Evolutionary conservation across 2,113 vertebrate species (phyloP).

Genomic region (Osmerus eperlanus): DNA sequence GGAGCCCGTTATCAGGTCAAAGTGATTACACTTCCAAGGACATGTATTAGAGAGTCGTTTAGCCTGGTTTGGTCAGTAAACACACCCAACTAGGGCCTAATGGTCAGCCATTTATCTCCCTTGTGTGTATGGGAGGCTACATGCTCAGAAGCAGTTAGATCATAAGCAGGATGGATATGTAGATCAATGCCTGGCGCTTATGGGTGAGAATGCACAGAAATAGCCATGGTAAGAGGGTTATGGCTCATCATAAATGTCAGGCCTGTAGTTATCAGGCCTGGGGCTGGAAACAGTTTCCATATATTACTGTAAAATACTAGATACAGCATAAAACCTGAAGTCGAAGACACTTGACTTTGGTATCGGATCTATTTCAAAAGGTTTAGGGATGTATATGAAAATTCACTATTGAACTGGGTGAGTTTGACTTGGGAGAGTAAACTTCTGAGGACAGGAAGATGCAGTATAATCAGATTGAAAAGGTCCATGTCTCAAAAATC

Average conservation of each 20-base stretch:
- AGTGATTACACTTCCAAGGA: slow-evolving; percentile 67
- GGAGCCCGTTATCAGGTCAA: slow-evolving; percentile 53
- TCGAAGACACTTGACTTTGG: too few relatives aligned
- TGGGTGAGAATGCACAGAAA: slow-evolving; percentile 54
- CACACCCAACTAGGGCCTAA: slow-evolving; percentile 55
- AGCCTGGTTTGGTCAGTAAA: slow-evolving; percentile 58
- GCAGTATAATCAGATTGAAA: too few relatives aligned
- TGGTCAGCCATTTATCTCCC: slow-evolving; percentile 64
- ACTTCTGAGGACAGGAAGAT: too few relatives aligned
- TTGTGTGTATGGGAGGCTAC: slow-evolving; percentile 49
- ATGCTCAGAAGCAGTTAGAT: slow-evolving; percentile 25
- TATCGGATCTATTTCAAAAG: too few relatives aligned
- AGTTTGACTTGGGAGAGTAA: too few relatives aligned
- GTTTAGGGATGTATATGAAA: too few relatives aligned
- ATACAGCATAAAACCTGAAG: too few relatives aligned
- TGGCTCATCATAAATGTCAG: slow-evolving; percentile 68
- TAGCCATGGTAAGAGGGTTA: slow-evolving; percentile 56
- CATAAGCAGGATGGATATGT: slow-evolving; percentile 66
- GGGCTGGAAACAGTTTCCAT: too few relatives aligned
- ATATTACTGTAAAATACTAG: too few relatives aligned
- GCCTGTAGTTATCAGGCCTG: slow-evolving; percentile 39
- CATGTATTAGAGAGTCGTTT: slow-evolving; percentile 69
- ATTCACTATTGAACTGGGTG: too few relatives aligned
- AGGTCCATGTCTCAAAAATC: too few relatives aligned
- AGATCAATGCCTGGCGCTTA: slow-evolving; percentile 60